phyloP scores from a whole-genome alignment of 2,797 vertebrate genomes.

The Graptemys geographica region DNA sequence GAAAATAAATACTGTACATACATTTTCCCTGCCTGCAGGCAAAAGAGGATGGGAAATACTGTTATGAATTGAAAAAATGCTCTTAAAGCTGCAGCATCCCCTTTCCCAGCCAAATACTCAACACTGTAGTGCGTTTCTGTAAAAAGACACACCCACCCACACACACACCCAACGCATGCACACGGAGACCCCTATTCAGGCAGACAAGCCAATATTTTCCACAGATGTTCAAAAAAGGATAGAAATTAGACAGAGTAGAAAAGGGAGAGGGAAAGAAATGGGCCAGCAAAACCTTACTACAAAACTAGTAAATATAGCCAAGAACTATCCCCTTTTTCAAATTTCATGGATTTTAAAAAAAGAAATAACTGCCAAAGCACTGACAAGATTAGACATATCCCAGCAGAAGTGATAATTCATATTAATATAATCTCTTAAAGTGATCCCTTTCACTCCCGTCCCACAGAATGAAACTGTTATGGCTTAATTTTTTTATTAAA shows the following conservation, averaged over 20 bases:
- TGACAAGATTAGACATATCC: slow-evolving; percentile 83
- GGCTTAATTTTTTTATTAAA: slow-evolving; percentile 85
- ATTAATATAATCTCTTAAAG: slow-evolving; percentile 85
- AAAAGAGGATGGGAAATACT: slow-evolving; percentile 88
- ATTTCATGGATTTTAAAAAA: slow-evolving; percentile 67
- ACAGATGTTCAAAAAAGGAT: slow-evolving; percentile 75
- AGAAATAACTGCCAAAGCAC: slow-evolving; percentile 79
- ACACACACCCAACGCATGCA: slow-evolving; percentile 76
- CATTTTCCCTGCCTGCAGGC: slow-evolving; percentile 94
- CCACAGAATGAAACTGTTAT: slow-evolving; percentile 85
- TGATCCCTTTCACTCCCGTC: slow-evolving; percentile 83
- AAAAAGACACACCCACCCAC: slow-evolving; percentile 78
- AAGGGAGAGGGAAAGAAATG: slow-evolving; percentile 76
- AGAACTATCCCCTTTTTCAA: slow-evolving; percentile 77
- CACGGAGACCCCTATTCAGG: slow-evolving; percentile 75
- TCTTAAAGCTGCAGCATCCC: slow-evolving; percentile 85
- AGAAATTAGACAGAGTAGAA: slow-evolving; percentile 79
- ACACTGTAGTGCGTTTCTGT: slow-evolving; percentile 81
- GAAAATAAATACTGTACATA: slow-evolving; percentile 89
- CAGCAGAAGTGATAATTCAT: slow-evolving; percentile 83
- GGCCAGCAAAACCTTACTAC: slow-evolving; percentile 83
- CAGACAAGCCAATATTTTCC: slow-evolving; percentile 75
- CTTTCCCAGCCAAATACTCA: slow-evolving; percentile 82
- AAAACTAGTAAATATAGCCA: slow-evolving; percentile 85
- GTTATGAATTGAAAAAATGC: slow-evolving; percentile 78